Conservation (phyloP, 2,888 invertebrate genomes). For the Scaptomyza flava region DNA sequence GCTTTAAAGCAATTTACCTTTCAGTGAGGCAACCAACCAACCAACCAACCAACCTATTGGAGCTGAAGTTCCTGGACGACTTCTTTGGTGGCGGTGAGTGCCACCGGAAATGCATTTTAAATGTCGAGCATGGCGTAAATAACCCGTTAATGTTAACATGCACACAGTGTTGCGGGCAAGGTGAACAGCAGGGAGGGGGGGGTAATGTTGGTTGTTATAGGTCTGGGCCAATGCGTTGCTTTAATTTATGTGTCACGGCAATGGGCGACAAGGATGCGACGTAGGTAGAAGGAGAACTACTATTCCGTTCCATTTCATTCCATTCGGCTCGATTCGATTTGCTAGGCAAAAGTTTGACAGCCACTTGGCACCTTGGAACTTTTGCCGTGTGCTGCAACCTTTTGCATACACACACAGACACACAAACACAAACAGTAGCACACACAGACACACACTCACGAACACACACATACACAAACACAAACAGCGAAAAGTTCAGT, state of each 20-base stretch:
- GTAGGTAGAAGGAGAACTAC: neutral
- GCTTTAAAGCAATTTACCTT: slow-evolving; percentile 64
- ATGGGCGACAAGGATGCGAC: slow-evolving; percentile 23
- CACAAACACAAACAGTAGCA: slow-evolving; percentile 6
- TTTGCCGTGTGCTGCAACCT: slow-evolving; percentile 49
- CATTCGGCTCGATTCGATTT: slow-evolving; percentile 74
- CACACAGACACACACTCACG: neutral
- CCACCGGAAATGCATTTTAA: slow-evolving; percentile 72
- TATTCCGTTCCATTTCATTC: slow-evolving; percentile 49
- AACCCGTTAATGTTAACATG: slow-evolving; percentile 77
- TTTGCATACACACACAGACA: slow-evolving; percentile 23
- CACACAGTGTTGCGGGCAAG: slow-evolving; percentile 29
- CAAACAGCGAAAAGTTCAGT: slow-evolving; percentile 64
- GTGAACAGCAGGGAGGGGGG: neutral
- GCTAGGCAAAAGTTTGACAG: slow-evolving; percentile 72
- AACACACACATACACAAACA: slow-evolving; percentile 9
- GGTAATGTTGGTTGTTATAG: neutral
- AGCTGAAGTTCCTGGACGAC: slow-evolving; percentile 6
- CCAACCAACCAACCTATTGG: neutral
- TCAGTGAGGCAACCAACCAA: neutral
- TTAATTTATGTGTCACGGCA: slow-evolving; percentile 72
- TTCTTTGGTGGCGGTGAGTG: slow-evolving; percentile 3
- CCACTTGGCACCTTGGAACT: slow-evolving; percentile 79
- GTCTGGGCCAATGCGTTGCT: slow-evolving; percentile 62
- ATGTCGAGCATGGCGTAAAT: slow-evolving; percentile 74